Conservation (phyloP, 2,888 invertebrate species). For the Campopleginae sp. region DNA sequence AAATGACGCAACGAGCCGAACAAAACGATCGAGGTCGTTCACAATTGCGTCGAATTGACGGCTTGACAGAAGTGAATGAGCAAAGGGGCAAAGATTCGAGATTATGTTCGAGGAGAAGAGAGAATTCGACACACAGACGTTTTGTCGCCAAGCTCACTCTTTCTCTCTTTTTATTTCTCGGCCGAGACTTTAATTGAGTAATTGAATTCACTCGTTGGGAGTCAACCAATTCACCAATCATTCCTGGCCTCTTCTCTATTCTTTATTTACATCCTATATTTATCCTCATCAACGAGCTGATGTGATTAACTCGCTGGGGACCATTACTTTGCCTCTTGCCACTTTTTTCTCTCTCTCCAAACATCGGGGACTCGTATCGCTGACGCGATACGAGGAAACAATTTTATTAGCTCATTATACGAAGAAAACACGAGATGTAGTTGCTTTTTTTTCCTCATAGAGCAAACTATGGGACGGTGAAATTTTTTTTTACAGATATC, state of each 20-base stretch:
- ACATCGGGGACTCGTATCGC: not conserved
- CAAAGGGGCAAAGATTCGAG: conserved; percentile 31
- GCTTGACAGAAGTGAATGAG: conserved; percentile 29
- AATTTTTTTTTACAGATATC: too few relatives aligned
- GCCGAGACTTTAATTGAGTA: conserved; percentile 74
- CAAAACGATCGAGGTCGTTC: conserved; percentile 69
- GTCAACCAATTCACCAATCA: conserved; percentile 76
- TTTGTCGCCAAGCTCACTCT: conserved; percentile 28
- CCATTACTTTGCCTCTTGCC: not conserved
- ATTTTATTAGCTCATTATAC: too few relatives aligned
- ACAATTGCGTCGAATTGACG: conserved; percentile 75
- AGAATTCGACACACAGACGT: conserved; percentile 24
- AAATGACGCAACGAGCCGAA: conserved; percentile 3
- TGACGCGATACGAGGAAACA: too few relatives aligned
- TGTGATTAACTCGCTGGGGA: conserved; percentile 1
- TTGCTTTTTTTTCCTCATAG: too few relatives aligned
- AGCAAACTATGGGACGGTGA: too few relatives aligned
- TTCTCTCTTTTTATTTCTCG: conserved; percentile 12
- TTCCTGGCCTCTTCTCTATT: conserved; percentile 61
- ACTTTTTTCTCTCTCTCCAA: not conserved
- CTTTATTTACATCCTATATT: not conserved
- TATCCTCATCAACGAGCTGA: not conserved
- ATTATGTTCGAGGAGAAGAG: conserved; percentile 3
- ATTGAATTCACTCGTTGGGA: conserved; percentile 74
- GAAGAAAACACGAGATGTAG: not conserved